phyloP scores from a whole-genome alignment of 2,113 vertebrate species.

The Sitta europaea region DNA sequence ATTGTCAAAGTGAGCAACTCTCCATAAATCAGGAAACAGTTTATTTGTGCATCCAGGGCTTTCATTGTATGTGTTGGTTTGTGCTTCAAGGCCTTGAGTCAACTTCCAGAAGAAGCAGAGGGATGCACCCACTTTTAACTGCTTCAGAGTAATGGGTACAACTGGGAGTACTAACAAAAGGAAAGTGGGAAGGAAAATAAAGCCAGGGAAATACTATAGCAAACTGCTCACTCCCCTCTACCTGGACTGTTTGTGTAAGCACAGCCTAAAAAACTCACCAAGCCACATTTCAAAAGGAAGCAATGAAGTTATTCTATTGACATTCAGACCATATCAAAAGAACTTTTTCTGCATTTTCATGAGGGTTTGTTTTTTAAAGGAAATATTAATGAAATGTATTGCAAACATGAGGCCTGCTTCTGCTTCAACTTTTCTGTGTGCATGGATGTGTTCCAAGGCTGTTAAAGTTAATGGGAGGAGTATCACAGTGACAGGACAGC shows the following conservation, averaged over 20 bases:
- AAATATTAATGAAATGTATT: not conserved
- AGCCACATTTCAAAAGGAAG: not conserved
- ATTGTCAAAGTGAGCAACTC: not conserved
- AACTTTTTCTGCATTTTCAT: not conserved
- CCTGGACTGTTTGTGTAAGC: not conserved
- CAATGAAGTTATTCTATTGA: not conserved
- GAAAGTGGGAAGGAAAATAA: not conserved
- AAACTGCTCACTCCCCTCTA: not conserved
- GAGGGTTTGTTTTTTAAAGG: not conserved
- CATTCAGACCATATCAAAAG: not conserved
- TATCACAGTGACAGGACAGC: not conserved
- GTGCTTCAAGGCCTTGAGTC: not conserved
- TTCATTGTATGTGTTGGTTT: not conserved
- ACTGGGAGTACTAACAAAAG: not conserved
- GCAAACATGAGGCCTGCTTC: not conserved
- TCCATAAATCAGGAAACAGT: not conserved
- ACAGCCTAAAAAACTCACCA: not conserved
- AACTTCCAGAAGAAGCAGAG: not conserved
- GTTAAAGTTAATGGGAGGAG: not conserved
- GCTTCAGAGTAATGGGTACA: not conserved
- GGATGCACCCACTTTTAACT: not conserved
- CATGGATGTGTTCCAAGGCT: not conserved
- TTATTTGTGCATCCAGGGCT: accelerated
- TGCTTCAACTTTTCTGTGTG: not conserved
- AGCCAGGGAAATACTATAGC: not conserved